These are phyloP conservation scores for Karalla daura DNA, from an alignment of 2,797 vertebrate species.

Conservation along the genomic window DNA sequence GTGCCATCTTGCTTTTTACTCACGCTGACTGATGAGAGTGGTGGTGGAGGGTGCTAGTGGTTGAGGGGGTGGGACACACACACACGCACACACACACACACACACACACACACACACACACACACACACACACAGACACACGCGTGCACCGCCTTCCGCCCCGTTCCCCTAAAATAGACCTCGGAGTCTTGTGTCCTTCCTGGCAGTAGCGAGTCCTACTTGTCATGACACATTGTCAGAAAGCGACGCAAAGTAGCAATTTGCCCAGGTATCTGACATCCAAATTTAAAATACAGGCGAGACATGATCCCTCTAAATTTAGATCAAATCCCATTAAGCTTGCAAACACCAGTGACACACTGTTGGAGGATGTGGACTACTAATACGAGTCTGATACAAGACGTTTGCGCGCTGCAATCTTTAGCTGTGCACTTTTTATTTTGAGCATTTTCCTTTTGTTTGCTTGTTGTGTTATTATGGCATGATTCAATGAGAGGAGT, in stretches of 20 bases:
- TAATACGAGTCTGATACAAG: constrained; percentile 17
- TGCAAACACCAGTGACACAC: constrained; percentile 70
- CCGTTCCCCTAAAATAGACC: constrained; percentile 78
- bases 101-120: too few species aligned
- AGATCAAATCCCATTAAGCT: constrained; percentile 82
- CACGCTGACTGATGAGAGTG: constrained; percentile 53
- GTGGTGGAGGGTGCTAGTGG: too few species aligned
- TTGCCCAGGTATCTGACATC: constrained; percentile 78
- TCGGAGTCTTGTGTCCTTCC: constrained; percentile 66
- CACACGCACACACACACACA: too few species aligned
- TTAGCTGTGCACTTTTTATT: constrained; percentile 15
- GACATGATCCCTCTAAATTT: constrained; percentile 80
- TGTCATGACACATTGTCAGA: constrained; percentile 80
- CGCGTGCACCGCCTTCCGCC: constrained; percentile 59
- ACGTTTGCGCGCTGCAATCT: constrained; percentile 32
- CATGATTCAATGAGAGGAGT: background rate
- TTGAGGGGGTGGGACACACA: too few species aligned
- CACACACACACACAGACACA: too few species aligned
- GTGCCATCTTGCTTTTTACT: constrained; percentile 77
- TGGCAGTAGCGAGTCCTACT: constrained; percentile 77
- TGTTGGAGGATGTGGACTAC: constrained; percentile 61
- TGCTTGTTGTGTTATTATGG: background rate
- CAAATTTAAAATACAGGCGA: constrained; percentile 72
- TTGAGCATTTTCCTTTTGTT: background rate
- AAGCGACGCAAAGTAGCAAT: constrained; percentile 77